Base-by-base conservation (phyloP, 2,113 vertebrate species). In the Pao palembangensis region DNA sequence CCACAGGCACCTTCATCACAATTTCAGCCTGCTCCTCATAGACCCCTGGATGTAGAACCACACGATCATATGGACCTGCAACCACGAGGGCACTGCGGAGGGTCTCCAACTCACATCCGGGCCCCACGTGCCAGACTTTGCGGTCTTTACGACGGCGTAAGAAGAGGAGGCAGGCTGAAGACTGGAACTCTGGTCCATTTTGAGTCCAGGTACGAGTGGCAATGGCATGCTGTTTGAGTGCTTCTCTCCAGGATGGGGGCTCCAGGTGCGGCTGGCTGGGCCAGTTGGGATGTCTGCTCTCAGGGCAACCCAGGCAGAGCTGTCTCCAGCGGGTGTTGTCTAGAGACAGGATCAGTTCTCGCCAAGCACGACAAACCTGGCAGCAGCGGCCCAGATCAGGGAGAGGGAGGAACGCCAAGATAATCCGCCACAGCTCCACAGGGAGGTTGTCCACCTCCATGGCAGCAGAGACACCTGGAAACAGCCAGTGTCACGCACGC, bases 311-410 rank as follows among this genome's bases (percentile, higher is more conserved):
- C 23, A 96, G 83, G 65, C 93, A 96, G 7, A 93, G 88, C 69
- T 94, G 93, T n/a, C 91, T 90, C 94, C 94, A 97, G 61, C 93
- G 93, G 0, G 94, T 97, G 66, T 92, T 95, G 55, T 96, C 94
- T 4, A 96, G 88, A 41, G 94, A 95, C 65, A 95, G 88, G 66
- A 96, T 72, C 6, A 98, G 91, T 8, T 95, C 88, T 0, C 87
- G 67, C 93, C 94, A 97, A 18, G 92, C 90, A 19, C 90, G 87
- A 85, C 93, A 94, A 57, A 97, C 94, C 83, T 92, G 80, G 82
- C 94, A 93, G 88, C 94, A 96, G 71, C 91, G 92, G 65, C 94
- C 92, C 69, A 94, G 85, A 80, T 96, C 94, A 0, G 93, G 90
- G 28, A 95, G 90, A 48, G 84, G 85, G 21, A 95, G 78, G 64